Percentiles rank a stretch among this genome's conserved stretches.
These are phyloP conservation scores for Astropecten irregularis DNA, from an alignment of 53 echinoderm and acorn worm genomes.

Conservation along the genomic window DNA sequence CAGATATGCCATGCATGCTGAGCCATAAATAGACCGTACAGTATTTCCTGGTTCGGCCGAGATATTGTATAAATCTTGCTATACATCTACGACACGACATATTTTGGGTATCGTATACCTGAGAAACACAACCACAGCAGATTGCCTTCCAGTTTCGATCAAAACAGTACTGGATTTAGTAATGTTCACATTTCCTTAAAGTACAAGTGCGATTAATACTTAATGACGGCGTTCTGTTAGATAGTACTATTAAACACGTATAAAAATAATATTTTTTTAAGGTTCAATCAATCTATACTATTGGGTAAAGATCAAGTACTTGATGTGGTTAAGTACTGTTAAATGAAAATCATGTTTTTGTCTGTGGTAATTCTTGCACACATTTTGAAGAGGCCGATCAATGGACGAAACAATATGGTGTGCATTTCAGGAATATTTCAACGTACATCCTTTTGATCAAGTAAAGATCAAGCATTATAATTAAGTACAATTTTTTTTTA, in stretches of 20 bases:
- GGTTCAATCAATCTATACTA: neutral
- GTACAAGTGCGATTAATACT: too few relatives aligned
- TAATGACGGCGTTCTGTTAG: too few relatives aligned
- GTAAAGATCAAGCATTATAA: too few relatives aligned
- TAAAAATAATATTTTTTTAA: neutral
- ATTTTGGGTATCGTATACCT: constrained; percentile 5
- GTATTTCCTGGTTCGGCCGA: too few relatives aligned
- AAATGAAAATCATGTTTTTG: neutral
- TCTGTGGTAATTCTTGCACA: neutral
- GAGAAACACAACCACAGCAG: neutral
- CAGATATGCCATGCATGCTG: constrained; percentile 18
- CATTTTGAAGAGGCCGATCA: too few relatives aligned
- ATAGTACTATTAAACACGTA: neutral
- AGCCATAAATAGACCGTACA: constrained; percentile 34
- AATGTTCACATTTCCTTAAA: too few relatives aligned
- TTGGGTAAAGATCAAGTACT: neutral
- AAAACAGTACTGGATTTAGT: constrained; percentile 26
- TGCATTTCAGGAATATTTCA: too few relatives aligned
- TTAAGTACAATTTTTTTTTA: too few relatives aligned
- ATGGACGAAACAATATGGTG: too few relatives aligned
- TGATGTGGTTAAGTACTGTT: neutral
- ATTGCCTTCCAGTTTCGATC: constrained; percentile 26
- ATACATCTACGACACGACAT: too few relatives aligned
- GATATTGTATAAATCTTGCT: too few relatives aligned
- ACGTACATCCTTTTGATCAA: too few relatives aligned